Evolutionary conservation across 1,140 invertebrate genomes (phyloP).

Genomic region (Acyrthosiphon pisum): DNA sequence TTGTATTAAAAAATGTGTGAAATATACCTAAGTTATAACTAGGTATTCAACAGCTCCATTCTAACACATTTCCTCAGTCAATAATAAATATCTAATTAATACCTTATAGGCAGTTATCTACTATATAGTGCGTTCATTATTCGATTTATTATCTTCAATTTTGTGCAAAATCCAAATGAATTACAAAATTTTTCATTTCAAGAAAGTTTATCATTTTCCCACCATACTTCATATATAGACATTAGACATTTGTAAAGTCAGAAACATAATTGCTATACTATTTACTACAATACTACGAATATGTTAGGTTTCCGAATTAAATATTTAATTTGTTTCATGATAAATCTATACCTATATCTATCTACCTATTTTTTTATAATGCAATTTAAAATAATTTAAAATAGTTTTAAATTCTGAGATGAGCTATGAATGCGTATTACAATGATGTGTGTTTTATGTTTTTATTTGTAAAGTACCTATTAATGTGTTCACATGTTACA

Average conservation of each 20-base stretch:
- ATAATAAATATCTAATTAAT: not conserved
- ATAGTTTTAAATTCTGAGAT: not conserved
- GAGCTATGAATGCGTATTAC: too few relatives aligned
- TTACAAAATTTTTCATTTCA: not conserved
- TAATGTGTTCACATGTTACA: not conserved
- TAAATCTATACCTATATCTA: not conserved
- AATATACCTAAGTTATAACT: too few relatives aligned
- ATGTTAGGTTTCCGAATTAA: not conserved
- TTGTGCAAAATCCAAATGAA: not conserved
- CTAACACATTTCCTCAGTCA: too few relatives aligned
- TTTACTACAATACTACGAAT: too few relatives aligned
- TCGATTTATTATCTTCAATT: constrained; percentile 1
- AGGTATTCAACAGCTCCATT: too few relatives aligned
- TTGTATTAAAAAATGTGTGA: too few relatives aligned
- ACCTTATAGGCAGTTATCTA: not conserved
- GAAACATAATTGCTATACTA: not conserved
- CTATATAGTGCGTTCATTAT: not conserved
- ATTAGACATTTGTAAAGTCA: not conserved
- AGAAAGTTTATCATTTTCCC: not conserved
- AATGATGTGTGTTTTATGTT: too few relatives aligned
- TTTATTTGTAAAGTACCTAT: not conserved
- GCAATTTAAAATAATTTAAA: not conserved
- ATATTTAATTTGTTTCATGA: not conserved
- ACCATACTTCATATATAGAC: not conserved
- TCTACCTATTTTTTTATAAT: not conserved